Percentiles rank a stretch among this genome's conserved stretches.
Evolutionary conservation across 2,113 vertebrate species (phyloP).

Genomic region (Zonotrichia leucophrys): DNA sequence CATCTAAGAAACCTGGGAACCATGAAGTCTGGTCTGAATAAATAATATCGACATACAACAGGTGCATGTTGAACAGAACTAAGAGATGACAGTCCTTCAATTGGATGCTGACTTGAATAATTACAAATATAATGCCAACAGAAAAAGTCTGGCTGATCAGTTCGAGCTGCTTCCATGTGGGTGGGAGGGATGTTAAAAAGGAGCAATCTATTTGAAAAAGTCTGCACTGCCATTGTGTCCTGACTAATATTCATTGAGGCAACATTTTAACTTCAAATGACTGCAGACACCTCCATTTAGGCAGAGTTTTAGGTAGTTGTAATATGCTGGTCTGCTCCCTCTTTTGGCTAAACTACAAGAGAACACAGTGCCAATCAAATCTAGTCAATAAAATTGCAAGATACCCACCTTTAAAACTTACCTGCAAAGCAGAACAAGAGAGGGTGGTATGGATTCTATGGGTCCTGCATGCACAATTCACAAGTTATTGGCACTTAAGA

Average conservation of each 20-base stretch:
- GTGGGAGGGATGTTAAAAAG: neutral
- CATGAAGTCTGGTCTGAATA: neutral
- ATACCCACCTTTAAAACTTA: neutral
- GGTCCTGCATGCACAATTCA: neutral
- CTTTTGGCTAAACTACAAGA: neutral
- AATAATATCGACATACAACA: neutral
- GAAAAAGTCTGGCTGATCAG: neutral
- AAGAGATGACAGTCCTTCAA: neutral
- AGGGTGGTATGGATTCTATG: neutral
- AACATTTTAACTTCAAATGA: neutral
- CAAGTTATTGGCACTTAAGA: neutral
- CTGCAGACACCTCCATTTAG: neutral
- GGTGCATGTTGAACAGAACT: neutral
- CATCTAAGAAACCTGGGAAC: constrained; percentile 16
- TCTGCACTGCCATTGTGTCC: neutral
- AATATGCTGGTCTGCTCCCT: neutral
- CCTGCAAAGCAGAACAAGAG: constrained; percentile 14
- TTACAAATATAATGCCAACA: neutral
- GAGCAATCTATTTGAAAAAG: constrained; percentile 27
- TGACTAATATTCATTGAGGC: neutral
- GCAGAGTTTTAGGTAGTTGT: constrained; percentile 12
- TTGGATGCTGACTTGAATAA: neutral
- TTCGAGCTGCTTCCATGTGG: neutral
- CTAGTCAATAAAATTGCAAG: constrained; percentile 36
- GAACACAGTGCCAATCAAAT: neutral